Evolutionary conservation across 2,888 invertebrate species (phyloP), one percentile per base, ranked within the genome.

Genomic region (Tetragonisca angustula): DNA sequence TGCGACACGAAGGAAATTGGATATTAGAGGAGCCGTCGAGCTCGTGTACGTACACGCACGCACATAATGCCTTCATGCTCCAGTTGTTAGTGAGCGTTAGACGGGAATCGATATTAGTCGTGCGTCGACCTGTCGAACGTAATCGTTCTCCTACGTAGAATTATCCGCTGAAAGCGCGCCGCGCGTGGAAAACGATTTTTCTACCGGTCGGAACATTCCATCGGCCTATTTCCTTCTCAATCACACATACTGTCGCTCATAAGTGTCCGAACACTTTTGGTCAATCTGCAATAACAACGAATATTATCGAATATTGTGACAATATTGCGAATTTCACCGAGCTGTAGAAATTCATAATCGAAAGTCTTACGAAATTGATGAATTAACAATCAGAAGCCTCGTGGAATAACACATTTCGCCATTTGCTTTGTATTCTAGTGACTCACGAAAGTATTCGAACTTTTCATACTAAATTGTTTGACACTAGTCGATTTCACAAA

Each of bases 41-140:
- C 67, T 27, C 67, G 69, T 64, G 64, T 54, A 75, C 68, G 65
- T 79, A 76, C 61, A 83, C 36, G 54, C 71, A 69, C 75, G 73
- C 73, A 86, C 77, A 83, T 84, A 84, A 81, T 84, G 81, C 78
- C 79, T 87, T 87, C 87, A 89, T 89, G 89, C 89, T 89, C 89
- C 85, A 89, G 85, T 89, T 89, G 88, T 79, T 87, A 84, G 87
- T 83, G 88, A 84, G 89, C 71, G 86, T 89, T 89, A 81, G 83
- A 87, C 87, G 81, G 81, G 87, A 89, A 87, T 78, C 78, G 86
- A 89, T 89, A 84, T 82, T 82, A 76, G 78, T 54, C 87, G 88
- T 84, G 76, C 86, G 79, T 83, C 88, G 88, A 87, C 88, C 87
- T 87, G 88, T 85, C 85, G 87, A 83, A 87, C 81, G 68, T 82